Evolutionary conservation across 2,113 vertebrate genomes (phyloP).

Genomic region (Tylochromis polylepis): DNA sequence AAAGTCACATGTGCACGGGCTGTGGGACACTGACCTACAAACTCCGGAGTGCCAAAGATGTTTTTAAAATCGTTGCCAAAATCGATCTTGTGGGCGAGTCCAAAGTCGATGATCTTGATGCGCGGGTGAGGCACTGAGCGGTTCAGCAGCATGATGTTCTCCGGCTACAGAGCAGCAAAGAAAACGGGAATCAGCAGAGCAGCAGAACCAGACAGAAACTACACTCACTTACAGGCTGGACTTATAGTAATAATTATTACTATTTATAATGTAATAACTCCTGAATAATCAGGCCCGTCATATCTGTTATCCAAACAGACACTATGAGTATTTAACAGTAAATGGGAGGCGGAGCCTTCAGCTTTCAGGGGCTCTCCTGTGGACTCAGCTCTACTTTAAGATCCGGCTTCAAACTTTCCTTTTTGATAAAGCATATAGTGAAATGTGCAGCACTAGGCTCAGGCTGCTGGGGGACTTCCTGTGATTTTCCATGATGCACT

Average conservation of each 20-base stretch:
- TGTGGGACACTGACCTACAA: conserved; percentile 84
- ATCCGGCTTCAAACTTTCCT: not conserved
- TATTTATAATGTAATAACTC: fast-evolving
- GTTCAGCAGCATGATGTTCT: conserved; percentile 98
- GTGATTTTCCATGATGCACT: not conserved
- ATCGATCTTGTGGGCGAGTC: conserved; percentile 96
- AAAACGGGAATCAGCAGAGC: not conserved
- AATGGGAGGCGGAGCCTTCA: not conserved
- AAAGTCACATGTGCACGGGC: not conserved
- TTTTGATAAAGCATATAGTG: not conserved
- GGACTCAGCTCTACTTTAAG: not conserved
- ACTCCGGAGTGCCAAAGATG: conserved; percentile 96
- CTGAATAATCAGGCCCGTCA: not conserved
- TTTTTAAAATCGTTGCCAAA: conserved; percentile 98
- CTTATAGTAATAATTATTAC: fast-evolving
- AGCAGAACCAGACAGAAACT: fast-evolving
- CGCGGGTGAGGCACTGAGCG: conserved; percentile 89
- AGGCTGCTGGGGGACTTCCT: not conserved
- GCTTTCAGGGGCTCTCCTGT: not conserved
- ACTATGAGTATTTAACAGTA: fast-evolving
- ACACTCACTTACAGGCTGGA: fast-evolving
- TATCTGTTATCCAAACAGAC: not conserved
- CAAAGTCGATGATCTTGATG: conserved; percentile 98
- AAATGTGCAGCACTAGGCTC: not conserved
- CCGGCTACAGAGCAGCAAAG: conserved; percentile 74